Evolutionary conservation across 1,140 invertebrate genomes (phyloP).

Genomic region (Zaprionus taronus): DNA sequence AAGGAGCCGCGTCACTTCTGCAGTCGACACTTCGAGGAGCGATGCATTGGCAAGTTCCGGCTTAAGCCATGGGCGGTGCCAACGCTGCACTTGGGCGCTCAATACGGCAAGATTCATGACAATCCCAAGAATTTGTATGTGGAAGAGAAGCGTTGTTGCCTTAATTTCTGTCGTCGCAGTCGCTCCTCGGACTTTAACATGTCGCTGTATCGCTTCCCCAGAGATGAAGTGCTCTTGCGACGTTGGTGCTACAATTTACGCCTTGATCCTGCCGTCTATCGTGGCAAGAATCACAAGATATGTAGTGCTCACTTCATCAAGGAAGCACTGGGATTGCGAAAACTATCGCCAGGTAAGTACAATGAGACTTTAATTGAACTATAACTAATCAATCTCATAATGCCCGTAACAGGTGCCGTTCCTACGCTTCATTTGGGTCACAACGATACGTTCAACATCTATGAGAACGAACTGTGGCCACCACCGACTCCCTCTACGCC

Average conservation of each 20-base stretch:
- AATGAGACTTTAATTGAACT: background rate
- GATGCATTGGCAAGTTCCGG: slow-evolving; percentile 79
- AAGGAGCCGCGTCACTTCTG: slow-evolving; percentile 80
- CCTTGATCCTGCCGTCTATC: slow-evolving; percentile 74
- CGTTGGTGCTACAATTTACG: slow-evolving; percentile 82
- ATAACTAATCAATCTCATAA: background rate
- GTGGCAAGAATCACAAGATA: slow-evolving; percentile 82
- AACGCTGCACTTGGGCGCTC: slow-evolving; percentile 73
- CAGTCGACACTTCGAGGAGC: slow-evolving; percentile 78
- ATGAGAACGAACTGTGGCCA: slow-evolving; percentile 77
- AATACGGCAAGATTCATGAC: slow-evolving; percentile 78
- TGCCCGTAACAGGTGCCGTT: slow-evolving; percentile 57
- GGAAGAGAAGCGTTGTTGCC: slow-evolving; percentile 78
- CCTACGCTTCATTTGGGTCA: slow-evolving; percentile 78
- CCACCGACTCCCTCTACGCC: slow-evolving; percentile 57
- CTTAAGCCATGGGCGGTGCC: slow-evolving; percentile 81
- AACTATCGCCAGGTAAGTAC: slow-evolving; percentile 69
- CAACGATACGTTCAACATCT: slow-evolving; percentile 80
- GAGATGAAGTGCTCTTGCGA: slow-evolving; percentile 69
- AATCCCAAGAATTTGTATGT: slow-evolving; percentile 76
- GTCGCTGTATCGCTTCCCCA: slow-evolving; percentile 76
- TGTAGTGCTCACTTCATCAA: slow-evolving; percentile 81
- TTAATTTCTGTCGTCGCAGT: slow-evolving; percentile 75
- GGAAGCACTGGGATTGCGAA: slow-evolving; percentile 72
- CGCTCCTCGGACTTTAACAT: slow-evolving; percentile 80